phyloP scores from a whole-genome alignment of 2,888 invertebrate species.

The Lithophane socia region DNA sequence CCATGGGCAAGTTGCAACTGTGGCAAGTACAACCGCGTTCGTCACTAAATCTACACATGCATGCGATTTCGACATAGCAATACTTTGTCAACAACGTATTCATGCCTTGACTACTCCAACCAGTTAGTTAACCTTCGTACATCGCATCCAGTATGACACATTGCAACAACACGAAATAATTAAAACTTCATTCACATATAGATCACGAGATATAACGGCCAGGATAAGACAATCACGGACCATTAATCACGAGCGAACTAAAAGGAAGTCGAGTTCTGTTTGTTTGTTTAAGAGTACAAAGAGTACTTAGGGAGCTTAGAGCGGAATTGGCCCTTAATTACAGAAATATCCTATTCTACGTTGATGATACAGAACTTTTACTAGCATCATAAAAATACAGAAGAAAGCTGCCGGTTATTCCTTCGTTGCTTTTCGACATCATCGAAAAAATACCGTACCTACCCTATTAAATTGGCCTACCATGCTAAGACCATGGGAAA shows the following conservation, averaged over 20 bases:
- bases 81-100: background rate
- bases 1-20: slow-evolving; percentile 37
- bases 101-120: slow-evolving; percentile 33
- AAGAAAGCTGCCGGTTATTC: too few relatives aligned
- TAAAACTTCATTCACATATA: slow-evolving; percentile 74
- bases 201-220: slow-evolving; percentile 72
- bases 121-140: slow-evolving; percentile 32
- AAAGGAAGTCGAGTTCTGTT: slow-evolving; percentile 51
- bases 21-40: background rate
- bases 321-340: background rate
- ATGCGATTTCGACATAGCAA: slow-evolving; percentile 23
- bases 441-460: background rate
- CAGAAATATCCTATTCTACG: background rate
- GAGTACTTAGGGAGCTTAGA: background rate
- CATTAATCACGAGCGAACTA: slow-evolving; percentile 55
- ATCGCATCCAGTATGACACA: slow-evolving; percentile 70
- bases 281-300: slow-evolving; percentile 35
- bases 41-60: slow-evolving; percentile 23
- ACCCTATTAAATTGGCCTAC: background rate
- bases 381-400: too few relatives aligned
- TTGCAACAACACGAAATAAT: slow-evolving; percentile 72
- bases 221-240: slow-evolving; percentile 58
- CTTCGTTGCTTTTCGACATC: background rate
- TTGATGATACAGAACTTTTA: background rate
- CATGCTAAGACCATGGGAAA: too few relatives aligned